These are phyloP conservation scores for Pelobates fuscus DNA, from an alignment of 2,113 vertebrate species.

Conservation along the genomic window DNA sequence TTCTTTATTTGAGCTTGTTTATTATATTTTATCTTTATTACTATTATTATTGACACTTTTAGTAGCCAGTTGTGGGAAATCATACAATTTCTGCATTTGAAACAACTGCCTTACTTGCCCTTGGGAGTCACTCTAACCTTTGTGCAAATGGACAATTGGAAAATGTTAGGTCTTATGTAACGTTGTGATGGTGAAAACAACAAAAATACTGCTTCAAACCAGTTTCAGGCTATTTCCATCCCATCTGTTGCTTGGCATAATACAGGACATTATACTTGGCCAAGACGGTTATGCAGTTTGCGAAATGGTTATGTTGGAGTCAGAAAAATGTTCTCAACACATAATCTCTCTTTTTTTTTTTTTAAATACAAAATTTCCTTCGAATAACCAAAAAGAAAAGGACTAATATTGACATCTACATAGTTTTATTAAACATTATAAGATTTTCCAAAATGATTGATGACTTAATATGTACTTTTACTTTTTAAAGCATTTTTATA, in stretches of 20 bases:
- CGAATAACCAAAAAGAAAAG: background rate
- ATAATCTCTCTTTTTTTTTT: background rate
- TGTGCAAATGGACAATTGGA: background rate
- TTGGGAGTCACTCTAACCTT: background rate
- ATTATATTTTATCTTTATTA: no score
- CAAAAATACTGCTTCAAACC: conserved; percentile 18
- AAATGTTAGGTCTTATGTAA: background rate
- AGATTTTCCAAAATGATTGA: background rate
- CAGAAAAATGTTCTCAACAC: background rate
- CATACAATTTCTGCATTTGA: no score
- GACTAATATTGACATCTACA: background rate
- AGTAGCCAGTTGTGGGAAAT: no score
- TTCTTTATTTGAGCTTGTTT: no score
- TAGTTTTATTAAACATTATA: conserved; percentile 8
- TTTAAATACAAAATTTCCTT: background rate
- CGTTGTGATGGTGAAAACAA: conserved; percentile 7
- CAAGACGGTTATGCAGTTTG: background rate
- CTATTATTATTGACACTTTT: no score
- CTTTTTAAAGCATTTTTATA: conserved; percentile 2
- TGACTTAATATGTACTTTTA: conserved; percentile 4
- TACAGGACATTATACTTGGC: conserved; percentile 12
- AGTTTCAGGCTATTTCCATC: conserved; percentile 4
- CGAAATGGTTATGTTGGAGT: conserved; percentile 12
- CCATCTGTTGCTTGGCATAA: conserved; percentile 43
- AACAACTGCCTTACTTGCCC: no score